phyloP scores from a whole-genome alignment of 2,113 vertebrate species.

The Natator depressus region DNA sequence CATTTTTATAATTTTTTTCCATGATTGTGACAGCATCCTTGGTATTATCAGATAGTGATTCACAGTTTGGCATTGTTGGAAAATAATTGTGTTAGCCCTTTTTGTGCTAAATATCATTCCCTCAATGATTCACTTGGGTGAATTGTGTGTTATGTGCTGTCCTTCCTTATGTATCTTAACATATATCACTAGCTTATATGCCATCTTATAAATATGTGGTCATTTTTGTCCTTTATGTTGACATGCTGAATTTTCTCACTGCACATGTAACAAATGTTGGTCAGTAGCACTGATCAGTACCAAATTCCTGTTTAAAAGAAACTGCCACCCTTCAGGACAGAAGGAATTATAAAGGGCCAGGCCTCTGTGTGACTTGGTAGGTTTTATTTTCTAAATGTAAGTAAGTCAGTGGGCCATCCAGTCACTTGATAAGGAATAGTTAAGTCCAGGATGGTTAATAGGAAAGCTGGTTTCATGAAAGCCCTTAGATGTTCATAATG shows the following conservation, averaged over 20 bases:
- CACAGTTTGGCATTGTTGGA: background rate
- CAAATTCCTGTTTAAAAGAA: background rate
- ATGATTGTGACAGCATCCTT: background rate
- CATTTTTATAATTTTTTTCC: constrained; percentile 12
- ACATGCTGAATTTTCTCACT: background rate
- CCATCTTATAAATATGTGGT: background rate
- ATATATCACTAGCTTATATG: background rate
- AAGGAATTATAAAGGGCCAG: background rate
- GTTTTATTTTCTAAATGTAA: background rate
- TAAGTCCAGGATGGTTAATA: background rate
- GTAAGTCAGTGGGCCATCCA: background rate
- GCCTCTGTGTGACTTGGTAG: background rate
- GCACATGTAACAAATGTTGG: background rate
- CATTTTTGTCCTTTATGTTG: background rate
- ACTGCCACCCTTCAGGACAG: background rate
- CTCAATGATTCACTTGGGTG: background rate
- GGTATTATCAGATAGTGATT: background rate
- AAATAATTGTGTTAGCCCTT: background rate
- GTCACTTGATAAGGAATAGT: background rate
- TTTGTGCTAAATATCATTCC: constrained; percentile 3
- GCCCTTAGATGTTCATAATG: background rate
- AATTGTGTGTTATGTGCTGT: constrained; percentile 1
- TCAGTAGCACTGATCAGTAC: background rate
- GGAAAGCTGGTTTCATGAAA: background rate
- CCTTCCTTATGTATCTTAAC: background rate